Conservation (phyloP, 1,140 invertebrate genomes). For the Sitophilus oryzae region DNA sequence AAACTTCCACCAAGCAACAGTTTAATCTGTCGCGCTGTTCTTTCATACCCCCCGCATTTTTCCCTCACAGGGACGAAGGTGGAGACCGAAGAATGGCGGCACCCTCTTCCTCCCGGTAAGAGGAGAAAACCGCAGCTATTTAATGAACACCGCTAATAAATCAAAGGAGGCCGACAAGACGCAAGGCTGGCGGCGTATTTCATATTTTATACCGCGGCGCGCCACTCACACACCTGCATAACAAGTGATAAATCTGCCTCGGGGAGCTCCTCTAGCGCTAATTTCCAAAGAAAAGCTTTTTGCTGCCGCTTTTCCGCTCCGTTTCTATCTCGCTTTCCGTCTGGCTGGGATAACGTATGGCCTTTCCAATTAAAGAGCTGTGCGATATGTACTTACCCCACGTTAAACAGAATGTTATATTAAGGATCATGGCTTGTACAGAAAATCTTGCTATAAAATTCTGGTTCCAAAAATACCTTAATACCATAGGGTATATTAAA, state of each 20-base stretch:
- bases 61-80: constrained; percentile 9
- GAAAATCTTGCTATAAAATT: too few relatives aligned
- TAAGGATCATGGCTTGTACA: too few relatives aligned
- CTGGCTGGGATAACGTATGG: too few relatives aligned
- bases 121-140: constrained; percentile 35
- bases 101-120: too few relatives aligned
- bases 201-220: constrained; percentile 36
- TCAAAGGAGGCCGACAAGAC: constrained; percentile 32
- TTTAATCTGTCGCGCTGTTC: too few relatives aligned
- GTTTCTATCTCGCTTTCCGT: neutral
- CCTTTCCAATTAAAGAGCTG: too few relatives aligned
- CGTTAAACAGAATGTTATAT: too few relatives aligned
- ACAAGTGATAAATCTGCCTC: constrained; percentile 23
- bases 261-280: constrained; percentile 13
- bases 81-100: constrained; percentile 21
- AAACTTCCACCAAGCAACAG: too few relatives aligned
- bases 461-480: too few relatives aligned
- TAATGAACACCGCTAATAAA: constrained; percentile 40
- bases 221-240: constrained; percentile 31
- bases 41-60: constrained; percentile 10
- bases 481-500: too few relatives aligned
- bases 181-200: constrained; percentile 35
- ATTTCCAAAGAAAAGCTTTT: constrained; percentile 14
- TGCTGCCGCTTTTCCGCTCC: neutral
- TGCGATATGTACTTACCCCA: too few relatives aligned